Conservation (phyloP, 2,797 vertebrate species). For the Oreochromis mossambicus region DNA sequence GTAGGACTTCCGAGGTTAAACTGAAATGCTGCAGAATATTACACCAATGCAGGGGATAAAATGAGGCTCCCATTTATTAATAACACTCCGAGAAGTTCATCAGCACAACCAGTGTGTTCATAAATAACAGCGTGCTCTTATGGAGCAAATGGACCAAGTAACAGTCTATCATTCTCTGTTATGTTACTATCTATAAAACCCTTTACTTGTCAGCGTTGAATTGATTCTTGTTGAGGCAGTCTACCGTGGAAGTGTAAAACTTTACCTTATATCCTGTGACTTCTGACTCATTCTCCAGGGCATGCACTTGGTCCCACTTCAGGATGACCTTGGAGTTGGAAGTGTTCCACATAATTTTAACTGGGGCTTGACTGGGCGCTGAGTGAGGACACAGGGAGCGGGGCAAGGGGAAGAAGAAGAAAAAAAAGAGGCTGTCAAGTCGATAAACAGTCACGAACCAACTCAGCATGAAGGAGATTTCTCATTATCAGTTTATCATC, state of each 20-base stretch:
- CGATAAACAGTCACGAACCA: slow-evolving; percentile 46
- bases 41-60: background rate
- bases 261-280: slow-evolving; percentile 95
- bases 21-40: background rate
- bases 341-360: slow-evolving; percentile 93
- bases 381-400: background rate
- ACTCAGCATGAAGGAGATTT: slow-evolving; percentile 48
- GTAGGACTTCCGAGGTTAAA: background rate
- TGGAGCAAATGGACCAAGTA: background rate
- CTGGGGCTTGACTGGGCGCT: slow-evolving; percentile 94
- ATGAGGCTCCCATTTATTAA: background rate
- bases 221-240: background rate
- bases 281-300: slow-evolving; percentile 95
- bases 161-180: slow-evolving; percentile 17
- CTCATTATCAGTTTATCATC: slow-evolving; percentile 54
- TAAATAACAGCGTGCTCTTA: background rate
- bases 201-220: background rate
- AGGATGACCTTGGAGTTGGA: slow-evolving; percentile 95
- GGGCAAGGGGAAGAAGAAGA: background rate
- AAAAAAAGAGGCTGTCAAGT: slow-evolving; percentile 34
- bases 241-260: background rate
- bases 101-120: background rate
- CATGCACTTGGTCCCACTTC: slow-evolving; percentile 95
- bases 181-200: background rate
- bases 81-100: background rate